Percentiles rank a stretch among this genome's conserved stretches.
phyloP scores from a whole-genome alignment of 2,888 invertebrate genomes.

The Limnephilus rhombicus region DNA sequence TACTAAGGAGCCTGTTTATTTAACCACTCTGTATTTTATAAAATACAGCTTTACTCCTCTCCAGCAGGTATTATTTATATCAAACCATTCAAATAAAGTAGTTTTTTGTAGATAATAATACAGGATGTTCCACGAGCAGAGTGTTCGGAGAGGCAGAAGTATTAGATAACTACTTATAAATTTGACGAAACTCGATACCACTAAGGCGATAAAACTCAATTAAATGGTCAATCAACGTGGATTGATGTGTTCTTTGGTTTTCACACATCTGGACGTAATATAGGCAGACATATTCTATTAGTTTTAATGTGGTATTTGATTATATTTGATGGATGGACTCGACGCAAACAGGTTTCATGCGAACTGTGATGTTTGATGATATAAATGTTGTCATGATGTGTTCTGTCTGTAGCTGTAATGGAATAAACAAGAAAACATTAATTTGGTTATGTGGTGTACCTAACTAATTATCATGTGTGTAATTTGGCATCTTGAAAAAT shows the following conservation, averaged over 20 bases:
- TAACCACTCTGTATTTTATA: not conserved
- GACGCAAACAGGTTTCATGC: not conserved
- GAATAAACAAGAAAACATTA: too few relatives aligned
- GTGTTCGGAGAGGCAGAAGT: not conserved
- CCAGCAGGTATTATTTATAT: not conserved
- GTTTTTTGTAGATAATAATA: not conserved
- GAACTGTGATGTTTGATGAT: not conserved
- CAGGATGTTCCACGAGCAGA: not conserved
- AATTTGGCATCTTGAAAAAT: too few relatives aligned
- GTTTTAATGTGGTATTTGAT: constrained; percentile 20
- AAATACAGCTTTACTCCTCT: not conserved
- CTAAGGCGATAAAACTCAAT: constrained; percentile 26
- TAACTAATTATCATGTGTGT: too few relatives aligned
- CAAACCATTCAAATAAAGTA: not conserved
- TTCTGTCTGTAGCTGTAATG: not conserved
- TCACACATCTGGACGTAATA: constrained; percentile 31
- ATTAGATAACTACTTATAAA: not conserved
- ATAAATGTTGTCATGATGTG: not conserved
- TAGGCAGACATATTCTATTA: not conserved
- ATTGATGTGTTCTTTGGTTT: constrained; percentile 14
- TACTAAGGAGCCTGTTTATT: not conserved
- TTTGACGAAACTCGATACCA: constrained; percentile 15
- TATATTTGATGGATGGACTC: constrained; percentile 21
- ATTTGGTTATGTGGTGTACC: too few relatives aligned
- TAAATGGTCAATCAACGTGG: constrained; percentile 21